Base-by-base conservation (phyloP, 2,113 vertebrate species). In the Aphyosemion australe region DNA sequence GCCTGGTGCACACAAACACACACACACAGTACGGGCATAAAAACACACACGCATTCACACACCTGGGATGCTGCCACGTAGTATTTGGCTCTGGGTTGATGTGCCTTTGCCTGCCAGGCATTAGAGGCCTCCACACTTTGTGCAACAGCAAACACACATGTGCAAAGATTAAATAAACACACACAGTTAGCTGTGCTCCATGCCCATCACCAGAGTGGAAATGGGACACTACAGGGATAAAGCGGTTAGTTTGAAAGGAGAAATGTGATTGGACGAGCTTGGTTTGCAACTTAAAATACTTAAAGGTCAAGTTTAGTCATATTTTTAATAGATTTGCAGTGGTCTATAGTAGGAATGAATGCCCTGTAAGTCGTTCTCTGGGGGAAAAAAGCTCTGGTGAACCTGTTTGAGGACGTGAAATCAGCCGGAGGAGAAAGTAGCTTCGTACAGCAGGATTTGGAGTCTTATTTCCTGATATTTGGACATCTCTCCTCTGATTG, bases 41-140 rank as follows among this genome's bases (percentile, higher is more conserved):
- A 65, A 21, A 76, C 56, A 65, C 37, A 32, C 37, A 68, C 41
- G 15, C 26, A 2, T 65, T 71, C 75, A 83, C 45, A 72, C 80
- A 80, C 69, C 73, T 85, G 77, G 81, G 66, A 72, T 46, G 13
- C 76, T 80, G 82, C 59, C 60, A 49, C 66, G 64, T 67, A 54
- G 32, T 76, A 50, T 76, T 72, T 72, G 57, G 69, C 80, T 74
- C 68, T 43, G 42, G 70, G 62, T 48, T 15, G 59, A 72, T 80
- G 72, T 82, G 79, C 66, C 5, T 19, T 74, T 74, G 63, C 53
- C 0, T 19, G 13, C 61, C 62, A 66, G 70, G 26, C 47, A 63
- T 65, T 78, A 61, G 82, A 65, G 71, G 82, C 74, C 50, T 78
- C 61, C 45, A 39, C 59, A 65, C 60, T 52, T 50, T 42, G 47